Evolutionary conservation across 2,888 invertebrate genomes (phyloP).

Genomic region (Phania funesta): DNA sequence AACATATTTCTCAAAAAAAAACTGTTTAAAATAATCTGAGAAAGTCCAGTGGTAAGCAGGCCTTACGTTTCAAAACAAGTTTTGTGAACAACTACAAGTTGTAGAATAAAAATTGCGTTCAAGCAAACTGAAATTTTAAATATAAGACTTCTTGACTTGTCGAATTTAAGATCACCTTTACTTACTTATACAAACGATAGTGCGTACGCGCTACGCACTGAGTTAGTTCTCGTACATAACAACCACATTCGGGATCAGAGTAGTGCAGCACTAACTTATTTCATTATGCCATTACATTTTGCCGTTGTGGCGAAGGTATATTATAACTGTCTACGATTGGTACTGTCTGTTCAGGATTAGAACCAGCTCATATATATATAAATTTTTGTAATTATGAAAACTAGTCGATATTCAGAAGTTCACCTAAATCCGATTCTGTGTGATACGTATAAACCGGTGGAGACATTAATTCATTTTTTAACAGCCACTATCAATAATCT

Average conservation of each 20-base stretch:
- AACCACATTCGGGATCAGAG: conserved; percentile 93
- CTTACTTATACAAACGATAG: conserved; percentile 89
- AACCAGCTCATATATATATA: conserved; percentile 89
- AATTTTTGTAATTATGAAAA: conserved; percentile 89
- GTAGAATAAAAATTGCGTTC: too few species aligned
- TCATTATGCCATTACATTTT: conserved; percentile 84
- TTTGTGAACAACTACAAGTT: too few species aligned
- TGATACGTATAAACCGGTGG: conserved; percentile 65
- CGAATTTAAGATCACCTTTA: conserved; percentile 55
- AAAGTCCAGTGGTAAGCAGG: too few species aligned
- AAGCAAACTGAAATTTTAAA: too few species aligned
- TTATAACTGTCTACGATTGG: conserved; percentile 87
- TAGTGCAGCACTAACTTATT: conserved; percentile 85
- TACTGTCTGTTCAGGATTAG: conserved; percentile 88
- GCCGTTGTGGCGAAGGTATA: conserved; percentile 83
- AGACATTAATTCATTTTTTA: conserved; percentile 82
- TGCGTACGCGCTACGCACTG: conserved; percentile 92
- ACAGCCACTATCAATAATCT: conserved; percentile 88
- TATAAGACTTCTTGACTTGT: too few species aligned
- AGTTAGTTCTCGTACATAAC: conserved; percentile 91
- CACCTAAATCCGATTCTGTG: conserved; percentile 70
- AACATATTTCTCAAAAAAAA: too few species aligned
- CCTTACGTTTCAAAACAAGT: too few species aligned
- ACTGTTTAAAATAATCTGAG: too few species aligned
- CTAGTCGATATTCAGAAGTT: conserved; percentile 83